Evolutionary conservation across 1,140 invertebrate genomes (phyloP), one percentile per base, ranked within the genome.

Genomic region (Maconellicoccus hirsutus): DNA sequence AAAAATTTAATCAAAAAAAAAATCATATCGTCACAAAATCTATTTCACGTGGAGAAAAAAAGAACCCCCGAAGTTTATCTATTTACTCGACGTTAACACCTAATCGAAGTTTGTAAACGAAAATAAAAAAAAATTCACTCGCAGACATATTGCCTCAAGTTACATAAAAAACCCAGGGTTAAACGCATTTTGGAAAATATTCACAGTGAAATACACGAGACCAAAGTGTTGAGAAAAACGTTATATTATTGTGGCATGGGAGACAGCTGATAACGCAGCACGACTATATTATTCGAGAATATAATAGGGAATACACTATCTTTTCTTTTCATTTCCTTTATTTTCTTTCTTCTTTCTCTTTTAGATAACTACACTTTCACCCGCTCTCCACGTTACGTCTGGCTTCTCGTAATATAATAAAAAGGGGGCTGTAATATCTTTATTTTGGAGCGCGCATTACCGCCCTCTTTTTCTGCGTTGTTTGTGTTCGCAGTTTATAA

Each of bases 321-420:
- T 66, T 66, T 66, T 66, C 61, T 66, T 66, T 66, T 66, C 61
- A 66, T 66, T 66, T 66, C 61, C 61, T 66, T 66, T 66, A 66
- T 66, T 66, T 66, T 66, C 61, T 66, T 66, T 66, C 61, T 66
- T 66, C 61, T 66, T 66, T 66, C 61, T 66, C 61, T 66, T 66
- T 66, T 16, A 66, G 61, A 66, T 66, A 66, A 66, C 61, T 66
- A 66, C 61, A 66, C 61, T 66, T 66, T 66, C 61, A 66, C 61
- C 61, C 61, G 21, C 61, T 66, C 22, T 6, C 22, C 22, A 16
- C 16, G 22, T 16, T 4, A 25, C 61, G 10, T 19, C 61, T 26
- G 61, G 61, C 61, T 66, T 66, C 61, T 66, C 7, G 61, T 66
- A 26, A 66, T 66, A 66, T 66, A 66, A 66, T 66, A 66, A 66